These are phyloP conservation scores for Tigriopus californicus DNA, from an alignment of 2,888 invertebrate genomes.

Conservation along the genomic window DNA sequence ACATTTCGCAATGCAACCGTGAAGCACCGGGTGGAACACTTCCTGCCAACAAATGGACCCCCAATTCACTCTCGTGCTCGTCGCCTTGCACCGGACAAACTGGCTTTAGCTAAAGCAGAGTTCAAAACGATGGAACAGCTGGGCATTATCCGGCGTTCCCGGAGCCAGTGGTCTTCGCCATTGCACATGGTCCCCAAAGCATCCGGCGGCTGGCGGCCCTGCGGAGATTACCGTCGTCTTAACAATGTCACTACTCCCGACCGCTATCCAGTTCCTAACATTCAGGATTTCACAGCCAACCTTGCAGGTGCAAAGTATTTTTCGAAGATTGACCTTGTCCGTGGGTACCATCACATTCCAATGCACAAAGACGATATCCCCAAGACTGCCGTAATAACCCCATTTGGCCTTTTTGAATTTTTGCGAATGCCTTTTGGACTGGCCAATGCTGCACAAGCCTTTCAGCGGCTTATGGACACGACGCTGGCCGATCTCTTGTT, in stretches of 20 bases:
- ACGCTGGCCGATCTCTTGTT: constrained; percentile 22
- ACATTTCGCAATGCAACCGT: background rate
- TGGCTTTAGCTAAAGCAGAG: background rate
- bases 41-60: background rate
- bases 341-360: constrained; percentile 27
- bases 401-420: constrained; percentile 26
- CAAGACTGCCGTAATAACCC: constrained; percentile 27
- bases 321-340: constrained; percentile 17
- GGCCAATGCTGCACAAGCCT: constrained; percentile 27
- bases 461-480: constrained; percentile 25
- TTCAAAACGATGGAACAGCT: background rate
- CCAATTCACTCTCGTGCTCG: background rate
- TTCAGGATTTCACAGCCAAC: background rate
- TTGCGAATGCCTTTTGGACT: constrained; percentile 25
- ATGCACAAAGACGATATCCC: constrained; percentile 24
- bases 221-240: constrained; percentile 26
- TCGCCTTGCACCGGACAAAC: background rate
- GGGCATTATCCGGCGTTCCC: background rate
- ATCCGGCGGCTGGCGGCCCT: constrained; percentile 24
- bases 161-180: constrained; percentile 21
- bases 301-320: background rate
- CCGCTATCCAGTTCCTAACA: constrained; percentile 25
- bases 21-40: background rate
- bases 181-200: constrained; percentile 24
- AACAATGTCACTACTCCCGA: constrained; percentile 25